These are phyloP conservation scores for Papilio demoleus DNA, from an alignment of 2,888 invertebrate species.

Conservation along the genomic window DNA sequence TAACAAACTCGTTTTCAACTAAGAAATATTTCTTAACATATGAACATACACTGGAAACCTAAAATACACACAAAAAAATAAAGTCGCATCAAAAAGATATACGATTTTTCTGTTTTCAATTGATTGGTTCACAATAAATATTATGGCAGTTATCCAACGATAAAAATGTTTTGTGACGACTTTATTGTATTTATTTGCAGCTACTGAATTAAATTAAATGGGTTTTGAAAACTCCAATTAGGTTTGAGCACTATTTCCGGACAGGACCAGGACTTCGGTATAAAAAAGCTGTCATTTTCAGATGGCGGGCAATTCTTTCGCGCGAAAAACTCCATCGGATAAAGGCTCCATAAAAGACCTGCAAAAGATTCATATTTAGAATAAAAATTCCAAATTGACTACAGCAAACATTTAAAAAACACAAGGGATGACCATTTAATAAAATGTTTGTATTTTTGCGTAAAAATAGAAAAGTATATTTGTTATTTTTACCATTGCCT, in stretches of 20 bases:
- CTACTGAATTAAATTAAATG: slow-evolving; percentile 57
- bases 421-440: too few species aligned
- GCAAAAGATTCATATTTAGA: slow-evolving; percentile 45
- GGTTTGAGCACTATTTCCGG: slow-evolving; percentile 73
- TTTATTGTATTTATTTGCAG: not conserved
- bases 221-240: slow-evolving; percentile 76
- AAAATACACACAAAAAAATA: not conserved
- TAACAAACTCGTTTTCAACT: not conserved
- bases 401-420: too few species aligned
- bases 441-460: too few species aligned
- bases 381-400: not conserved
- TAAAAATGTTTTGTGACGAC: not conserved
- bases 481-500: slow-evolving; percentile 85
- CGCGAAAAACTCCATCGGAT: slow-evolving; percentile 94
- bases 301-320: slow-evolving; percentile 87
- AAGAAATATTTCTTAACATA: not conserved
- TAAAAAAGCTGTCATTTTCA: slow-evolving; percentile 71
- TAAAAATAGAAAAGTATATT: too few species aligned
- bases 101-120: not conserved
- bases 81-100: not conserved
- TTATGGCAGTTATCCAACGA: not conserved
- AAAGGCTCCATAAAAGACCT: slow-evolving; percentile 87
- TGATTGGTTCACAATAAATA: not conserved
- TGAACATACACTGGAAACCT: not conserved
- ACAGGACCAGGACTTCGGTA: slow-evolving; percentile 79